Base-by-base conservation (phyloP, 2,797 vertebrate species). In the Xenopus petersii region DNA sequence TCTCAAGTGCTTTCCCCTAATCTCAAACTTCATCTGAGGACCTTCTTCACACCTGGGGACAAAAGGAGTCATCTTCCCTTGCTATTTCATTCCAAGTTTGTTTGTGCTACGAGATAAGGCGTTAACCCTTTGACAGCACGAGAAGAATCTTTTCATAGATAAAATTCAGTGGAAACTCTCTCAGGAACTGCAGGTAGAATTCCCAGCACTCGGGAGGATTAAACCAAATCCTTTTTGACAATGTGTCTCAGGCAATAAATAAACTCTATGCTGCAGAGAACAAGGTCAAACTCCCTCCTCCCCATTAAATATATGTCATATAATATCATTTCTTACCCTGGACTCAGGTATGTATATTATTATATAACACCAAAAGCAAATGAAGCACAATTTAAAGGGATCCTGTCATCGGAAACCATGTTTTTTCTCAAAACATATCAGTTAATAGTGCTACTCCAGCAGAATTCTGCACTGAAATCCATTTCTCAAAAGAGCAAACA, bases 41-140 rank as follows among this genome's bases (percentile, higher is more conserved):
- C 42, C 67, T 79, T 74, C 67, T 79, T 79, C 71, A 79, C 76
- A 79, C 76, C 76, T 79, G 76, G 64, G 47, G 62, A 74, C 71
- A 61, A 60, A 62, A 74, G 62, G 76, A 65, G 68, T 79, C 76
- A 62, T 70, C 12, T 79, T 79, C 74, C 76, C 47, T 60, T 70
- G 71, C 56, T 71, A 73, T 63, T 73, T 68, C 63, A 62, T 24
- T 46, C 54, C 42, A 70, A 64, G 66, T 70, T 70, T 79, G 76
- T 79, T 79, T 79, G 71, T 70, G 67, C 55, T 64, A 59, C 46
- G 11, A 79, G 67, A 79, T 79, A 74, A 65, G 61, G 42, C 15
- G n/a, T 79, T 74, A 79, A 74, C 67, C 71, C 67, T 58, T 69
- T 51, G 46, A 79, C 67, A 79, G 62, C 61, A 56, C 60, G 42